These are phyloP conservation scores for Thalassophryne amazonica DNA, from an alignment of 2,797 vertebrate genomes.

Conservation along the genomic window DNA sequence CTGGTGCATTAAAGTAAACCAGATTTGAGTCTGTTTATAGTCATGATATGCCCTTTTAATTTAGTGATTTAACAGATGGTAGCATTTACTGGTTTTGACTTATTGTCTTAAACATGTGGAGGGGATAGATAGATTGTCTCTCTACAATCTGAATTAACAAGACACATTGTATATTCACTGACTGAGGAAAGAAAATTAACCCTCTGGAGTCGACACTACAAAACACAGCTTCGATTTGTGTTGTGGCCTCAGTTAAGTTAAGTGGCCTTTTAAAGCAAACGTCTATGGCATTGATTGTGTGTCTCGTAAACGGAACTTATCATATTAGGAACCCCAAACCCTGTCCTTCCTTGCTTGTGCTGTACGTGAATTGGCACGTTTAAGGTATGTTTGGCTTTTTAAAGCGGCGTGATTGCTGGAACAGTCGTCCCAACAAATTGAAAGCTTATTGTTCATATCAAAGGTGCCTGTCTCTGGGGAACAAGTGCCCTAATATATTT, in stretches of 20 bases:
- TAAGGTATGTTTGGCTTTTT: neutral
- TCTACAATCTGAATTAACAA: no score
- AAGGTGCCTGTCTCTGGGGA: conserved; percentile 6
- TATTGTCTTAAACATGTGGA: no score
- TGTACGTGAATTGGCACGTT: conserved; percentile 1
- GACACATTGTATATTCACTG: no score
- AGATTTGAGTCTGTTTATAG: no score
- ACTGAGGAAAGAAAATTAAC: no score
- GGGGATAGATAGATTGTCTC: no score
- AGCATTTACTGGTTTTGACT: no score
- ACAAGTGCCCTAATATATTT: conserved; percentile 28
- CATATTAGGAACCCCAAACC: conserved; percentile 20
- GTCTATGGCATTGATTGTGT: conserved; percentile 63
- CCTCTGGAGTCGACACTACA: no score
- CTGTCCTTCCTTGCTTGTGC: neutral
- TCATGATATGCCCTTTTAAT: no score
- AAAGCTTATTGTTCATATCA: neutral
- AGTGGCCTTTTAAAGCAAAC: conserved; percentile 60
- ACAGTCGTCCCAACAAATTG: neutral
- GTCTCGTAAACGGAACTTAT: conserved; percentile 49
- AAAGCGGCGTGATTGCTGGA: neutral
- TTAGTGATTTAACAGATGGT: no score
- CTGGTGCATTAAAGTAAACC: no score
- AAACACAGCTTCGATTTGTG: conserved; percentile 35
- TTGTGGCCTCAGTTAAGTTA: conserved; percentile 46